Conservation (phyloP, 2,888 invertebrate species). For the Chrysolina oricalcia region DNA sequence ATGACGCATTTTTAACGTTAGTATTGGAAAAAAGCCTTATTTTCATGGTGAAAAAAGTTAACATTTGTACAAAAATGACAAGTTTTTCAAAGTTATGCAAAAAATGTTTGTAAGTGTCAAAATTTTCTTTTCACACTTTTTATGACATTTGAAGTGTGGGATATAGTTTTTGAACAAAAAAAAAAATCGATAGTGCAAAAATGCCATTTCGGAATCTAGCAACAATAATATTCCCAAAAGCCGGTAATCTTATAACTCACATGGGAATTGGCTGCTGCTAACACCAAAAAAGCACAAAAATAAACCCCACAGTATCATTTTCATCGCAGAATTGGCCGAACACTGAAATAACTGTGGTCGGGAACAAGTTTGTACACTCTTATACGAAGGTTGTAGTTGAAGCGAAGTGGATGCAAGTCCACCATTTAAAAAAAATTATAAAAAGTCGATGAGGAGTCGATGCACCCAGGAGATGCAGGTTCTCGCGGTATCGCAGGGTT, state of each 20-base stretch:
- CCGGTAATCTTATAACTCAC: background rate
- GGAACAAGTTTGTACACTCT: constrained; percentile 6
- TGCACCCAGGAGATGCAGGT: constrained; percentile 16
- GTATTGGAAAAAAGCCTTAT: no score
- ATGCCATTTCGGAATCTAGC: background rate
- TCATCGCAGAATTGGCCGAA: background rate
- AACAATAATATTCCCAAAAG: background rate
- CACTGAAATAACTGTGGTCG: constrained; percentile 2
- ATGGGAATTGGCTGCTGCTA: background rate
- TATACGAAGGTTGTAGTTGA: background rate
- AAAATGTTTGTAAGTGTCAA: no score
- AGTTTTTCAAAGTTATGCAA: no score
- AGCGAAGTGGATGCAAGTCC: background rate
- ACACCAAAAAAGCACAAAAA: background rate
- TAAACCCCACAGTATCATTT: constrained; percentile 1
- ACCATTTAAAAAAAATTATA: background rate
- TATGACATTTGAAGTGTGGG: no score
- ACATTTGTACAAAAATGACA: no score
- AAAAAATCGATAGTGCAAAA: no score
- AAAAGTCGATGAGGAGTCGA: background rate
- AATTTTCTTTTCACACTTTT: no score
- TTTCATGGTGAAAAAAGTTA: no score
- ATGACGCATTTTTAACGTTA: no score
- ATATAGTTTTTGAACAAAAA: background rate
- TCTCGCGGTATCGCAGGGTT: background rate